These are phyloP conservation scores for Scelioninae gen. 2 DNA, from an alignment of 2,888 invertebrate genomes.

Conservation along the genomic window DNA sequence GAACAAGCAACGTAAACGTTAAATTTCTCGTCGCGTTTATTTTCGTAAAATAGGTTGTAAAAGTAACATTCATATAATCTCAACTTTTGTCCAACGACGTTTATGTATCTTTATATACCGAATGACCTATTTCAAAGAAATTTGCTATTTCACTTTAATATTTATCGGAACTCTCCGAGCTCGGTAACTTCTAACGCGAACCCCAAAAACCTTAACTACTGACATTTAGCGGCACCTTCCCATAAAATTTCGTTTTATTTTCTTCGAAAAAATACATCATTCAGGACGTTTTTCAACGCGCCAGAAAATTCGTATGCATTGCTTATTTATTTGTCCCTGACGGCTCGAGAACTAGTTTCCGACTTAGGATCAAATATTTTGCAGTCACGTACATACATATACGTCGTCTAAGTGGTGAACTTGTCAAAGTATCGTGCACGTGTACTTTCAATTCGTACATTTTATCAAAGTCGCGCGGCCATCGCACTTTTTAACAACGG, in stretches of 20 bases:
- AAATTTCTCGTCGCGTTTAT: too few species aligned
- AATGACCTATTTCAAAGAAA: too few species aligned
- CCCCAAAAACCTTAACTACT: too few species aligned
- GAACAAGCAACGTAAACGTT: too few species aligned
- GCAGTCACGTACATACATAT: neutral
- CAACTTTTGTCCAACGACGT: too few species aligned
- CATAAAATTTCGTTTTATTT: neutral
- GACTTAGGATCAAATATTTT: conserved; percentile 1
- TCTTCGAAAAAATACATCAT: neutral
- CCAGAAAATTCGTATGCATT: conserved; percentile 1
- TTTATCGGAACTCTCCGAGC: too few species aligned
- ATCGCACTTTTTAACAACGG: neutral
- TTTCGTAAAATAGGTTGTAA: too few species aligned
- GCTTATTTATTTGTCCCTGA: conserved; percentile 7
- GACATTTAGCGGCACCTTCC: neutral
- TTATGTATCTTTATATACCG: too few species aligned
- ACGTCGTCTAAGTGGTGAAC: neutral
- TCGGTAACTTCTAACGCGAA: too few species aligned
- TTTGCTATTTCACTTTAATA: too few species aligned
- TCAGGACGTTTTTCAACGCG: neutral
- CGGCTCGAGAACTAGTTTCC: neutral
- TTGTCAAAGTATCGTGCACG: neutral
- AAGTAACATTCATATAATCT: too few species aligned
- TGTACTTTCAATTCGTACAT: conserved; percentile 4
- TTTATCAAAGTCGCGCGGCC: neutral